A percentile compares a stretch with the other conserved stretches of the same genome.
Conservation (phyloP, 2,113 vertebrate species). For the Rattus norvegicus region DNA sequence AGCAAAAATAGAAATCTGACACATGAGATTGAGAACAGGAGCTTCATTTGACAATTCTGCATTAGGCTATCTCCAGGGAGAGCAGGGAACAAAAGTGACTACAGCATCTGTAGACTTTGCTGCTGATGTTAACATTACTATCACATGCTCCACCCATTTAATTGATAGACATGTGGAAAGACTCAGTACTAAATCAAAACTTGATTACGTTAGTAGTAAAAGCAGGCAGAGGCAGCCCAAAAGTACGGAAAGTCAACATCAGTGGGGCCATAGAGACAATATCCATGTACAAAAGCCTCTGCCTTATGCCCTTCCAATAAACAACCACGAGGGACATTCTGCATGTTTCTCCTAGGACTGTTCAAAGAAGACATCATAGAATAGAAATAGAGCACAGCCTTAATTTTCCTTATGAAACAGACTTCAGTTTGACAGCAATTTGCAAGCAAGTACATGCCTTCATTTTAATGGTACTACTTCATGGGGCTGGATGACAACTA, state of each 20-base stretch:
- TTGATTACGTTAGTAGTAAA: background rate
- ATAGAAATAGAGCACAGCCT: background rate
- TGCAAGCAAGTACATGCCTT: background rate
- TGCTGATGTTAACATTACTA: background rate
- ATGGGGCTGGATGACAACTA: too few species aligned
- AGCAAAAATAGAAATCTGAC: conserved; percentile 1
- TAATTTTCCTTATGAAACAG: background rate
- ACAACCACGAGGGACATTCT: background rate
- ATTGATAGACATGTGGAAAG: background rate
- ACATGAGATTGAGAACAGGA: background rate
- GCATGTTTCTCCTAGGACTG: rapidly evolving
- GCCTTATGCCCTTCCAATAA: background rate
- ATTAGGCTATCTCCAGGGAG: background rate
- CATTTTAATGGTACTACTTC: background rate
- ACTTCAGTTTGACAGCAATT: background rate
- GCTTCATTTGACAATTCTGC: background rate
- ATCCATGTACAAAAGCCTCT: background rate
- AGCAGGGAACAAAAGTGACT: background rate
- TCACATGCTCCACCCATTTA: rapidly evolving
- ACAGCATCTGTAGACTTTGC: background rate
- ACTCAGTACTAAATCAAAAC: background rate
- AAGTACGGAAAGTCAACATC: background rate
- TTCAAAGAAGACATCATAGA: background rate
- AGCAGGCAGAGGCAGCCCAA: background rate
- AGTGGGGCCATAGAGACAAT: too few species aligned